A percentile compares a stretch with the other conserved stretches of the same genome.
These are phyloP conservation scores for Tupiocoris notatus DNA, from an alignment of 2,888 invertebrate genomes.

Conservation along the genomic window DNA sequence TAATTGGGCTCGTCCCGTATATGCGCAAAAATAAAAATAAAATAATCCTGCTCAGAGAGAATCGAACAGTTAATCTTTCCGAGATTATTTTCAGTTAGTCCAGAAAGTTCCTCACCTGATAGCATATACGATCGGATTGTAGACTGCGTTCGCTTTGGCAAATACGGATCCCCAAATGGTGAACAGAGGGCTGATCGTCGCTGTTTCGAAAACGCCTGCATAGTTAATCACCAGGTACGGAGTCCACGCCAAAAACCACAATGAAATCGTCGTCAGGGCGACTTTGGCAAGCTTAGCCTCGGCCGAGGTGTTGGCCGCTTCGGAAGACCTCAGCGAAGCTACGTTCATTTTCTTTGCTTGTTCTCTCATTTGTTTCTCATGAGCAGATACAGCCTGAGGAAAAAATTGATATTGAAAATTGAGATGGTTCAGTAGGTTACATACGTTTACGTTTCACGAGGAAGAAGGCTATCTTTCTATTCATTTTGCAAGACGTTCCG, in stretches of 20 bases:
- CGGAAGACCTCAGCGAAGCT: slow-evolving; percentile 76
- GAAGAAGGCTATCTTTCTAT: no score
- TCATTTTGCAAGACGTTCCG: no score
- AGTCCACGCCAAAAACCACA: slow-evolving; percentile 88
- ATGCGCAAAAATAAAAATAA: no score
- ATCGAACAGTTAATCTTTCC: no score
- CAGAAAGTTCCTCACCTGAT: slow-evolving; percentile 74
- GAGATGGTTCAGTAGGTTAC: neutral
- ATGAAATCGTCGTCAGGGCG: slow-evolving; percentile 81
- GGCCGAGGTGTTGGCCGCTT: slow-evolving; percentile 74
- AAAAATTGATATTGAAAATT: no score
- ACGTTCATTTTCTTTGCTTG: slow-evolving; percentile 95
- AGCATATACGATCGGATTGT: slow-evolving; percentile 88
- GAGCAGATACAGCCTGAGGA: slow-evolving; percentile 72
- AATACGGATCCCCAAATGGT: slow-evolving; percentile 89
- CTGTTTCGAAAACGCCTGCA: slow-evolving; percentile 73
- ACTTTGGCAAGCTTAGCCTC: slow-evolving; percentile 87
- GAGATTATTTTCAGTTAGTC: no score
- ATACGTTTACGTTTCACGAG: neutral
- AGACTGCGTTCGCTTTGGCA: slow-evolving; percentile 87
- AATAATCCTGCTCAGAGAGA: no score
- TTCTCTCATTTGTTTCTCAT: slow-evolving; percentile 82
- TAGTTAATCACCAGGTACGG: slow-evolving; percentile 82
- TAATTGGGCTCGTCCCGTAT: no score
- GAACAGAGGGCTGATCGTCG: slow-evolving; percentile 72